These are phyloP conservation scores for Beroe forskalii DNA, from an alignment of 37 sponge, comb jelly and placozoan species.

Conservation along the genomic window DNA sequence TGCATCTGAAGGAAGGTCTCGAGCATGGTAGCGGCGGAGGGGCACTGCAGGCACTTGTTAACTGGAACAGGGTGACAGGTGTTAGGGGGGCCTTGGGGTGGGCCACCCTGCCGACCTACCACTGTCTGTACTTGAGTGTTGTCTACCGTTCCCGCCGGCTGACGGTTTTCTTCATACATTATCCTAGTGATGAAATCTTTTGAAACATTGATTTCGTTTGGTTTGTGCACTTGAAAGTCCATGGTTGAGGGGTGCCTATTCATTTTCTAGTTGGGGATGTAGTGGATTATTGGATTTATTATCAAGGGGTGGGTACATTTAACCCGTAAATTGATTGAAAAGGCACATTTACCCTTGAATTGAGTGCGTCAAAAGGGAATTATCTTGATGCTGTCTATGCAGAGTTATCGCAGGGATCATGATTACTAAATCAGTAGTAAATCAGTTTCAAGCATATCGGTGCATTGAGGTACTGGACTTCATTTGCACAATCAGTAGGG, in stretches of 20 bases:
- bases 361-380: no score
- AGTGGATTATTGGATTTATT: no score
- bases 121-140: not conserved
- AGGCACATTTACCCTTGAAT: no score
- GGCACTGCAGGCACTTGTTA: constrained; percentile 16
- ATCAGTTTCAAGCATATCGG: no score
- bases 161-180: not conserved
- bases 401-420: no score
- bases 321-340: no score
- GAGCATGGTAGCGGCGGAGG: not conserved
- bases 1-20: constrained; percentile 35
- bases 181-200: not conserved
- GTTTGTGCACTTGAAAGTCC: not conserved
- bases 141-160: not conserved
- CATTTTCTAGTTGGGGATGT: not conserved
- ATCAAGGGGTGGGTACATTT: no score
- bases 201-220: not conserved
- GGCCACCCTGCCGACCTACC: not conserved
- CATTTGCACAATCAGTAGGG: no score
- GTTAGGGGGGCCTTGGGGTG: not conserved
- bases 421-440: no score
- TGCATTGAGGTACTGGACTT: no score
- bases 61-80: not conserved
- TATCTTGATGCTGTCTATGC: no score
- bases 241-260: not conserved